These are phyloP conservation scores for Lasioglossum zephyrum DNA, from an alignment of 2,888 invertebrate species.

Conservation along the genomic window DNA sequence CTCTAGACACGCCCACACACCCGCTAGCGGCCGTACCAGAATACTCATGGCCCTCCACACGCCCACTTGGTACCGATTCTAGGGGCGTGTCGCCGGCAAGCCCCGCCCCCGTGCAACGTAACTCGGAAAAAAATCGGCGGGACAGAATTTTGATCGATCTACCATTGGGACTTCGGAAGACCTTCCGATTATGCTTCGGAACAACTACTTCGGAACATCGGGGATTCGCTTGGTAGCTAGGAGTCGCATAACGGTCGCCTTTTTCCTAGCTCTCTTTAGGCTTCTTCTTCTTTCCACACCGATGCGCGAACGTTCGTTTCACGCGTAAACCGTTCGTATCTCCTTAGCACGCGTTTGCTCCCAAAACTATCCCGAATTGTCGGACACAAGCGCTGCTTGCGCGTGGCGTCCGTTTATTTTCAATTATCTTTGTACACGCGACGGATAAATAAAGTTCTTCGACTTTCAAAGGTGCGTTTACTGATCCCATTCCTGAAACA, in stretches of 20 bases:
- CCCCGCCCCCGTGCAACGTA: not conserved
- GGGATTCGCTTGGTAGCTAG: not conserved
- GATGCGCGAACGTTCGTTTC: not conserved
- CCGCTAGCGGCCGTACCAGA: constrained; percentile 80
- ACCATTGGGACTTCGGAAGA: not conserved
- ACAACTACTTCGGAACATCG: not conserved
- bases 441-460: constrained; percentile 47
- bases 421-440: constrained; percentile 46
- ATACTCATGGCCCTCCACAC: constrained; percentile 82
- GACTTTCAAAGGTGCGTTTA: constrained; percentile 33
- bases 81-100: constrained; percentile 29
- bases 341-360: not conserved
- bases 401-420: constrained; percentile 15
- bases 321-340: not conserved
- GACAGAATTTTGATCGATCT: not conserved
- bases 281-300: not conserved
- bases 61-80: constrained; percentile 83
- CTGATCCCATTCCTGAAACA: constrained; percentile 33
- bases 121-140: not conserved
- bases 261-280: not conserved
- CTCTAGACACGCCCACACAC: constrained; percentile 76
- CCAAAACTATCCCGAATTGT: not conserved
- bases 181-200: not conserved
- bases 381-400: not conserved
- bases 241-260: not conserved